These are phyloP conservation scores for Fundulus diaphanus DNA, from an alignment of 2,797 vertebrate genomes.

Conservation along the genomic window DNA sequence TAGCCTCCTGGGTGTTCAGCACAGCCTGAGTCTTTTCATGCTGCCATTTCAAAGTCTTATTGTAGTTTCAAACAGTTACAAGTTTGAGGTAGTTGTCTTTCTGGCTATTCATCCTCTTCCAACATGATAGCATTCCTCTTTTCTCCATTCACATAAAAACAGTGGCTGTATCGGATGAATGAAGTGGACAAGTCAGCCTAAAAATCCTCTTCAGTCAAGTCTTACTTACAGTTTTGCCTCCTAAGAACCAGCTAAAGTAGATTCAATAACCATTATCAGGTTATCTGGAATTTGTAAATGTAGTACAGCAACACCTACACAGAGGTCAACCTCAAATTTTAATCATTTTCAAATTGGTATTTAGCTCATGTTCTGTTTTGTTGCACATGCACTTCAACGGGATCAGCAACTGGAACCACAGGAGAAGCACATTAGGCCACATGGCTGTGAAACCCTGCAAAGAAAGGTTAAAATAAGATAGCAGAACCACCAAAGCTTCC, in stretches of 20 bases:
- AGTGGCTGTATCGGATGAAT: background rate
- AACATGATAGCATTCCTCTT: background rate
- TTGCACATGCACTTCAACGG: background rate
- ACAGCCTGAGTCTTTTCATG: background rate
- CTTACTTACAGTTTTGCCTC: background rate
- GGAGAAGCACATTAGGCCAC: background rate
- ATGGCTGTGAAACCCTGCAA: background rate
- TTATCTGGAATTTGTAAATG: background rate
- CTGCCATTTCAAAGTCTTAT: slow-evolving; percentile 41
- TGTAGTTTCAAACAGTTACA: slow-evolving; percentile 4
- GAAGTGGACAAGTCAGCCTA: background rate
- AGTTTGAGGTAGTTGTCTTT: background rate
- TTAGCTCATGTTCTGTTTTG: background rate
- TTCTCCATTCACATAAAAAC: background rate
- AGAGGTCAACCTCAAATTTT: too few relatives aligned
- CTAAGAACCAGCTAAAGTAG: background rate
- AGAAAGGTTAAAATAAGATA: background rate
- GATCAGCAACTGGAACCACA: background rate
- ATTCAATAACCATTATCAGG: background rate
- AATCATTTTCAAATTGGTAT: background rate
- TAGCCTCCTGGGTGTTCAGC: background rate
- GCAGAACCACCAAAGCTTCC: background rate
- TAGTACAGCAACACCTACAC: too few relatives aligned
- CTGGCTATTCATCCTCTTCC: background rate
- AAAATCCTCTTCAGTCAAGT: background rate